Evolutionary conservation across 2,113 vertebrate species (phyloP).

Genomic region (Xyliphius kryptos): DNA sequence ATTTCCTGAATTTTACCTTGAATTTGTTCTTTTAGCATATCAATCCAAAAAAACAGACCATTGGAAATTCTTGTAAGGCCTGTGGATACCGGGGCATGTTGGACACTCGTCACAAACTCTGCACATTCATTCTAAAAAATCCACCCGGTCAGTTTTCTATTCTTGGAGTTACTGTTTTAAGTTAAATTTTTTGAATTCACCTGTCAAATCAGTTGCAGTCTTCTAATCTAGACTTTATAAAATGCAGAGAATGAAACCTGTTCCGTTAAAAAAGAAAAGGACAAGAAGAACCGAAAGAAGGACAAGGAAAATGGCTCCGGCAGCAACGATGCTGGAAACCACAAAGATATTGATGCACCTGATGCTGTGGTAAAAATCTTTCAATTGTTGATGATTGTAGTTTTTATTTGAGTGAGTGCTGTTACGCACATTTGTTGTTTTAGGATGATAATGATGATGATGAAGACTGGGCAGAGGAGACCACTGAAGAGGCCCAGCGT

Average conservation of each 20-base stretch:
- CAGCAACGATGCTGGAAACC: conserved; percentile 73
- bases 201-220: background rate
- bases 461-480: conserved; percentile 97
- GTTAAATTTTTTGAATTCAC: background rate
- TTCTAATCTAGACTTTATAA: background rate
- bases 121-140: conserved; percentile 99
- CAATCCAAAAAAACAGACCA: conserved; percentile 99
- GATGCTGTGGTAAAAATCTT: conserved; percentile 73
- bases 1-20: too few relatives aligned
- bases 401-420: too few relatives aligned
- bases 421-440: too few relatives aligned
- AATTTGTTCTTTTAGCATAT: conserved; percentile 76
- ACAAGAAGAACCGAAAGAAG: conserved; percentile 95
- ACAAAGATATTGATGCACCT: conserved; percentile 81
- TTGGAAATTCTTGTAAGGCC: conserved; percentile 97
- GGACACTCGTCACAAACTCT: conserved; percentile 98
- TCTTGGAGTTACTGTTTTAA: too few relatives aligned
- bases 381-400: background rate
- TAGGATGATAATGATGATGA: conserved; percentile 86
- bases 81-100: conserved; percentile 98
- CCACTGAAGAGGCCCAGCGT: conserved; percentile 90
- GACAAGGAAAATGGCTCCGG: conserved; percentile 97
- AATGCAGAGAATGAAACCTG: conserved; percentile 78
- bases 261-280: conserved; percentile 91
- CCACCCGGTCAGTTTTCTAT: too few relatives aligned